Evolutionary conservation across 2,113 vertebrate genomes (phyloP).

Genomic region (Pterocles orientalis): DNA sequence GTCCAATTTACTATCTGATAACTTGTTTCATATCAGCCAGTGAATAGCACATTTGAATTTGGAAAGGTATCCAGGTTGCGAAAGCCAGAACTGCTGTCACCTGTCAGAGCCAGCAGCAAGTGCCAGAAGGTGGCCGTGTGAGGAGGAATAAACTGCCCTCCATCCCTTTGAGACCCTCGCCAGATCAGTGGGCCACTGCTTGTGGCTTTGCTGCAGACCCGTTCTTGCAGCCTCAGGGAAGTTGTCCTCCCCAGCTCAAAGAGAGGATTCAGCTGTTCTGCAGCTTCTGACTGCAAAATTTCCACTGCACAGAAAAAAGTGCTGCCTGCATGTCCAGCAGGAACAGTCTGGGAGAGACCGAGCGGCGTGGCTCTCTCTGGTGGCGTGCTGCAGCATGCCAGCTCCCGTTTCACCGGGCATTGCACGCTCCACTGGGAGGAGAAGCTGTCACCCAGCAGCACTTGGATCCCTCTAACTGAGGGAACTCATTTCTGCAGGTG

Average conservation of each 20-base stretch:
- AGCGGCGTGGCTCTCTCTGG: not conserved
- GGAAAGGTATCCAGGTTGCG: not conserved
- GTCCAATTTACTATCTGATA: not conserved
- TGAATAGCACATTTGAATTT: not conserved
- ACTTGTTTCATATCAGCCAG: not conserved
- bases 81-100: not conserved
- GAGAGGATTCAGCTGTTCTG: not conserved
- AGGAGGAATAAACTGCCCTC: not conserved
- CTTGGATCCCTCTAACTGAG: too few relatives aligned
- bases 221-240: not conserved
- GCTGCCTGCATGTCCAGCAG: not conserved
- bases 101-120: not conserved
- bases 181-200: not conserved
- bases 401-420: not conserved
- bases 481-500: not conserved
- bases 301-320: not conserved
- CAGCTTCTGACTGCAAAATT: not conserved
- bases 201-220: not conserved
- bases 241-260: not conserved
- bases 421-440: not conserved
- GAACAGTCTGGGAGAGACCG: rapidly evolving
- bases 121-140: not conserved
- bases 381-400: not conserved
- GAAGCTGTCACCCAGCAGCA: not conserved
- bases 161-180: not conserved